Base-by-base conservation (phyloP, 1,140 invertebrate genomes). In the Onthophagus taurus region DNA sequence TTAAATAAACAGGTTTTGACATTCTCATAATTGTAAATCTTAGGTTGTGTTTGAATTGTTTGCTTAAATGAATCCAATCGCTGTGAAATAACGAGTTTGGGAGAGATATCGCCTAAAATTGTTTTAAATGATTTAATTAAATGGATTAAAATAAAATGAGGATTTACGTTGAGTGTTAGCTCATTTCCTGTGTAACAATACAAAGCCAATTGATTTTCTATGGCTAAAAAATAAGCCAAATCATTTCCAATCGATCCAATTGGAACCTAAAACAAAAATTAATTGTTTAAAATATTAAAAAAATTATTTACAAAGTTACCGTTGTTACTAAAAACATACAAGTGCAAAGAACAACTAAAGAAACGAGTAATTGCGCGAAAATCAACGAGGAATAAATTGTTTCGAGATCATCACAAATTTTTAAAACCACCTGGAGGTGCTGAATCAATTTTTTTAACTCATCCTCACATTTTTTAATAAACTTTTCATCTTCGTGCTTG, bases 151-250 rank as follows among this genome's bases (percentile, higher is more conserved):
- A 26, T 33, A 14, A 11, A 12, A 14, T 19, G 14, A 36, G n/a
- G n/a, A 19, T 31, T 26, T 47, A 48, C 46, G n/a, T 33, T 20
- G 8, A 34, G 4, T 1, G 46, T 48, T 2, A 49, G 34, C 29
- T 45, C 33, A 20, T 49, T 41, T 45, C 47, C 47, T 17, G 38
- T 36, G 21, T 45, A 45, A 14, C 42, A 45, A 49, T 49, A 49
- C 0, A 45, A 14, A 7, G 42, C 36, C 12, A 49, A 20, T 24
- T 49, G 47, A 19, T 45, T 49, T 24, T 45, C 47, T 12, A 44
- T 44, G 2, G 47, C 46, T 5, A 48, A 42, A 35, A 48, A 44
- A 26, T 48, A 48, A 34, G 34, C 20, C 16, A 48, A 44, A 16
- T 48, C 46, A 16, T 48, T 48, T 7, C 46, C 46, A 8, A 38